Evolutionary conservation across 2,797 vertebrate genomes (phyloP).

Genomic region (Holocentrus rufus): DNA sequence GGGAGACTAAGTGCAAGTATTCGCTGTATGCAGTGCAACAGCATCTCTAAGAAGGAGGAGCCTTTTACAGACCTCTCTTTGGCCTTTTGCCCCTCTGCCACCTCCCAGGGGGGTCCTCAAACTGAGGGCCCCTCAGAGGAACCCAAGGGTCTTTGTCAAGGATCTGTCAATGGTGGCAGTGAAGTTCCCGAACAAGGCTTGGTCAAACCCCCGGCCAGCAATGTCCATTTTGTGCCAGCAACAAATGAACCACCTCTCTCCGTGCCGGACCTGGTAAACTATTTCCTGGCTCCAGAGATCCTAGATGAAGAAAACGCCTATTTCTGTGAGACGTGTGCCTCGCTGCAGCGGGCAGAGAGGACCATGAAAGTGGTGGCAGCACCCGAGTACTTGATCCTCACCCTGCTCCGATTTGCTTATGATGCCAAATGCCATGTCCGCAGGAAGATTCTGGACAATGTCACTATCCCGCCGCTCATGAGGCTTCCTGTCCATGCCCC

Average conservation of each 20-base stretch:
- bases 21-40: constrained; percentile 92
- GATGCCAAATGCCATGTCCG: constrained; percentile 95
- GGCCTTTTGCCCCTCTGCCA: constrained; percentile 91
- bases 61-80: constrained; percentile 96
- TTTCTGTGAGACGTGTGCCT: constrained; percentile 94
- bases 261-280: constrained; percentile 94
- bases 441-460: constrained; percentile 95
- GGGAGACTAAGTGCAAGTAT: constrained; percentile 92
- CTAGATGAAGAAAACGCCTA: constrained; percentile 97
- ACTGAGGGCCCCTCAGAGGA: constrained; percentile 58
- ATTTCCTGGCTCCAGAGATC: constrained; percentile 96
- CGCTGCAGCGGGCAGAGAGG: constrained; percentile 94
- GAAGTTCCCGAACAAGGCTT: constrained; percentile 70
- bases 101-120: constrained; percentile 60
- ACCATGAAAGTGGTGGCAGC: constrained; percentile 92
- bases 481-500: constrained; percentile 83
- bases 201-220: constrained; percentile 47
- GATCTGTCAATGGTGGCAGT: constrained; percentile 83
- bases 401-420: constrained; percentile 95
- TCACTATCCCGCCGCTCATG: constrained; percentile 90
- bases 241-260: constrained; percentile 82
- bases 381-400: constrained; percentile 98
- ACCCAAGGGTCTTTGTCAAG: constrained; percentile 75
- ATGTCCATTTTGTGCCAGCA: constrained; percentile 46
- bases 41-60: constrained; percentile 95